Percentiles rank a stretch among this genome's conserved stretches.
phyloP scores from a whole-genome alignment of 2,888 invertebrate species.

The Serripes groenlandicus region DNA sequence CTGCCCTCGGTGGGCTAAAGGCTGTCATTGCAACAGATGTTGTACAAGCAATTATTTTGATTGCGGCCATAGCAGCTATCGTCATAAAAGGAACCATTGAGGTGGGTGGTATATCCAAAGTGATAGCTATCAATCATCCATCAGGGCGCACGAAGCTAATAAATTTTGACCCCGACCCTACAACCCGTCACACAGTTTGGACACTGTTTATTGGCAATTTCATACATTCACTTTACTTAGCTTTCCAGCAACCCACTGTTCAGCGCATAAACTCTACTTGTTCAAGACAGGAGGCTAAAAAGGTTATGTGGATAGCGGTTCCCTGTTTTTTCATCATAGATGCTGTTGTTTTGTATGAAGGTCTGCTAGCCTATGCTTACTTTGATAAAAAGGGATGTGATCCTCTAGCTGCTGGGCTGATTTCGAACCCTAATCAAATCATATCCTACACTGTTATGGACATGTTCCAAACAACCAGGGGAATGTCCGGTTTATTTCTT shows the following conservation, averaged over 20 bases:
- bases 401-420: slow-evolving; percentile 44
- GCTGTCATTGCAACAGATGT: slow-evolving; percentile 53
- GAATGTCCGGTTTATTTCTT: slow-evolving; percentile 42
- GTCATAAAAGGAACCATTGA: slow-evolving; percentile 41
- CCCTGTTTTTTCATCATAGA: slow-evolving; percentile 41
- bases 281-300: slow-evolving; percentile 42
- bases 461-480: slow-evolving; percentile 38
- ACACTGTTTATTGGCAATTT: slow-evolving; percentile 32
- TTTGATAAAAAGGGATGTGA: slow-evolving; percentile 50
- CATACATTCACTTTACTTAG: not conserved
- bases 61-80: slow-evolving; percentile 33
- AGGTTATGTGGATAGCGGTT: slow-evolving; percentile 37
- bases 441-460: slow-evolving; percentile 42
- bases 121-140: slow-evolving; percentile 35
- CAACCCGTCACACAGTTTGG: slow-evolving; percentile 48
- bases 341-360: slow-evolving; percentile 44
- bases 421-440: slow-evolving; percentile 55
- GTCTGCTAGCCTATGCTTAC: slow-evolving; percentile 52
- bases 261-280: slow-evolving; percentile 54
- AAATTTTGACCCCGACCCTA: slow-evolving; percentile 43
- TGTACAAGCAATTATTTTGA: slow-evolving; percentile 48
- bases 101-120: slow-evolving; percentile 36
- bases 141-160: slow-evolving; percentile 38
- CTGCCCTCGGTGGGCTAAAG: slow-evolving; percentile 48
- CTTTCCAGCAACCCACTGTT: slow-evolving; percentile 24